phyloP scores from a whole-genome alignment of 2,797 vertebrate species.

The Fistularia tabacaria region DNA sequence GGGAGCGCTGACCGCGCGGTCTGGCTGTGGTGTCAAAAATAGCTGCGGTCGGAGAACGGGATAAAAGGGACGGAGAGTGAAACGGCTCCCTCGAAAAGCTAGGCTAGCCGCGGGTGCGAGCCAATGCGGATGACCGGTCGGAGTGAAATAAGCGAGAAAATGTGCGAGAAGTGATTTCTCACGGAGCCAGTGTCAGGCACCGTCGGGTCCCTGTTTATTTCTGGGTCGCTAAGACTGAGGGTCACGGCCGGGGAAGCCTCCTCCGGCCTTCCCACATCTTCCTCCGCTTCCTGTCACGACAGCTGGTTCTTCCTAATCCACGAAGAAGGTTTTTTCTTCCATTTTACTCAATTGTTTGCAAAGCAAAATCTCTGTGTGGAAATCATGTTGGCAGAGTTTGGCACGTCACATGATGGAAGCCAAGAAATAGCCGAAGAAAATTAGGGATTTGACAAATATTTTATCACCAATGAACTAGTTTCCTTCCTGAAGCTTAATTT shows the following conservation, averaged over 20 bases:
- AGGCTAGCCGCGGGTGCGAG: too few species aligned
- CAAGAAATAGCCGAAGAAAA: too few species aligned
- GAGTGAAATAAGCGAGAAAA: too few species aligned
- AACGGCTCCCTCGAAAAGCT: conserved; percentile 13
- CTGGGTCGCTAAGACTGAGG: conserved; percentile 28
- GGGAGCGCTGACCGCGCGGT: conserved; percentile 42
- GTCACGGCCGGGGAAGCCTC: conserved; percentile 39
- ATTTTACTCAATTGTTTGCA: too few species aligned
- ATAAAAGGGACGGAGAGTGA: conserved; percentile 47
- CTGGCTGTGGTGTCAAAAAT: conserved; percentile 31
- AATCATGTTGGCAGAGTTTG: too few species aligned
- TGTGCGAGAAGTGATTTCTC: too few species aligned
- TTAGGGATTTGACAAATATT: too few species aligned
- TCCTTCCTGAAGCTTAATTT: too few species aligned
- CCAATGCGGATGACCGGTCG: too few species aligned
- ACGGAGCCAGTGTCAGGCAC: conserved; percentile 3
- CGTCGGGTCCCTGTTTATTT: conserved; percentile 2
- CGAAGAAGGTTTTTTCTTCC: background rate
- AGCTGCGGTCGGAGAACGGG: conserved; percentile 36
- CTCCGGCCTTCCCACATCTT: conserved; percentile 47
- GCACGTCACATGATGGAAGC: too few species aligned
- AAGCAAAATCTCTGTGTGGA: too few species aligned
- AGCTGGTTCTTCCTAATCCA: conserved; percentile 21
- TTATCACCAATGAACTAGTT: too few species aligned
- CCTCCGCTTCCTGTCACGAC: conserved; percentile 48